These are phyloP conservation scores for Meandrusa payeni DNA, from an alignment of 2,888 invertebrate genomes.

Conservation along the genomic window DNA sequence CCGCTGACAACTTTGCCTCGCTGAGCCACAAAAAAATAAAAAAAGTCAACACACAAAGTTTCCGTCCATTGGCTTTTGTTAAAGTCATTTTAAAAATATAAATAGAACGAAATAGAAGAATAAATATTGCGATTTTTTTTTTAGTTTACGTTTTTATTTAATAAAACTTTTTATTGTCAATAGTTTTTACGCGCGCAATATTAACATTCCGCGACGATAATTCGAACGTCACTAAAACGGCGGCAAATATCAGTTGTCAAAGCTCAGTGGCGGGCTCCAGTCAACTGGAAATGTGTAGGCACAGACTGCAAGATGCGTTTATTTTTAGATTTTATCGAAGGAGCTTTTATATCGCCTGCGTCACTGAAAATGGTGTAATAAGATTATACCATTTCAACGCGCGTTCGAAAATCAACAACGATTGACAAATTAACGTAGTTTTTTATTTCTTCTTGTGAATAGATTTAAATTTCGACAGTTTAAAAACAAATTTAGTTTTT, in stretches of 20 bases:
- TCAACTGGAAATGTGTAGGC: slow-evolving; percentile 14
- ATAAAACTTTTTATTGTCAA: too few relatives aligned
- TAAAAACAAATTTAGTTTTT: slow-evolving; percentile 2
- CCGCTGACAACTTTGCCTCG: slow-evolving; percentile 12
- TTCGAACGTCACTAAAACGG: slow-evolving; percentile 4
- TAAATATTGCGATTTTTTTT: too few relatives aligned
- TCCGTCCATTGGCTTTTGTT: slow-evolving; percentile 2
- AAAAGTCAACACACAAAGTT: slow-evolving; percentile 15
- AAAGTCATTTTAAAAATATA: slow-evolving; percentile 13
- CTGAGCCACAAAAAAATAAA: slow-evolving; percentile 13
- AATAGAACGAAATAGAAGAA: too few relatives aligned
- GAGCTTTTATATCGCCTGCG: slow-evolving; percentile 9
- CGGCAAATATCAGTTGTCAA: slow-evolving; percentile 13
- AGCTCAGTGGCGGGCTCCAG: slow-evolving; percentile 19
- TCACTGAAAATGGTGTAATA: slow-evolving; percentile 11
- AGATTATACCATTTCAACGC: slow-evolving; percentile 36
- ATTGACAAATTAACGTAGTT: slow-evolving; percentile 8
- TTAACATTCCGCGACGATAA: too few relatives aligned
- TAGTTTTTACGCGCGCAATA: background rate
- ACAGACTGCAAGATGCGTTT: slow-evolving; percentile 17
- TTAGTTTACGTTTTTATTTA: too few relatives aligned
- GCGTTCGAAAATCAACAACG: slow-evolving; percentile 23
- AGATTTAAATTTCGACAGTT: too few relatives aligned
- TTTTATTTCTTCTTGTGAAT: slow-evolving; percentile 16
- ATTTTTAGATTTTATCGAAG: slow-evolving; percentile 23